Evolutionary conservation across 2,888 invertebrate species (phyloP).

Genomic region (Troides aeacus): DNA sequence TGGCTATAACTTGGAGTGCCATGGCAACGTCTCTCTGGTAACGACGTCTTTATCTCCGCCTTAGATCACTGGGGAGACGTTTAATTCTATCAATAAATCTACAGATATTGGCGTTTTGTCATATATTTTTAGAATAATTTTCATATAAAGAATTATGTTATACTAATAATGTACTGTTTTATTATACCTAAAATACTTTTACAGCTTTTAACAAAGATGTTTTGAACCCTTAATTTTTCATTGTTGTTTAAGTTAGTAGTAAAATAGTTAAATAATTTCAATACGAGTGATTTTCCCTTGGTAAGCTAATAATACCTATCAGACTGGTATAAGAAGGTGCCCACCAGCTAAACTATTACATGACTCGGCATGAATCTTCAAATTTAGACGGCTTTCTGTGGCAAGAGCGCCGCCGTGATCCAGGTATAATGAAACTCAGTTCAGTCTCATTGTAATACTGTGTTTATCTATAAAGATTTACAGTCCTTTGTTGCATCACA

Average conservation of each 20-base stretch:
- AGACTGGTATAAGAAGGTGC: slow-evolving; percentile 2
- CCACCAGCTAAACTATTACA: slow-evolving; percentile 30
- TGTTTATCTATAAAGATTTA: slow-evolving; percentile 66
- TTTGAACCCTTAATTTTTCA: neutral
- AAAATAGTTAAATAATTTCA: neutral
- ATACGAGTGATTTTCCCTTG: neutral
- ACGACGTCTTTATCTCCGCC: slow-evolving; percentile 57
- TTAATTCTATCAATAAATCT: slow-evolving; percentile 61
- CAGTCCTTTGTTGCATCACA: slow-evolving; percentile 56
- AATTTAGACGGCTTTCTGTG: slow-evolving; percentile 64
- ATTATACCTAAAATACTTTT: too few relatives aligned
- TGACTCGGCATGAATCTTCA: slow-evolving; percentile 73
- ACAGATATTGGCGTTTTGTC: neutral
- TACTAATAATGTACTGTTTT: neutral
- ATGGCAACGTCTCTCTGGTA: slow-evolving; percentile 61
- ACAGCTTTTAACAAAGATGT: neutral
- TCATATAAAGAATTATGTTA: neutral
- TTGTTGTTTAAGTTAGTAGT: neutral
- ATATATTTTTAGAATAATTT: neutral
- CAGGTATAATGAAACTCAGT: slow-evolving; percentile 65
- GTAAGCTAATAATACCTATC: neutral
- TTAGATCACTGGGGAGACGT: slow-evolving; percentile 60
- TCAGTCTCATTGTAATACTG: slow-evolving; percentile 72
- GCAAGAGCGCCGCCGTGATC: slow-evolving; percentile 39
- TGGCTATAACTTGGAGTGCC: slow-evolving; percentile 46